Evolutionary conservation across 2,797 vertebrate genomes (phyloP), one percentile per base, ranked within the genome.

Genomic region (Leuciscus waleckii): DNA sequence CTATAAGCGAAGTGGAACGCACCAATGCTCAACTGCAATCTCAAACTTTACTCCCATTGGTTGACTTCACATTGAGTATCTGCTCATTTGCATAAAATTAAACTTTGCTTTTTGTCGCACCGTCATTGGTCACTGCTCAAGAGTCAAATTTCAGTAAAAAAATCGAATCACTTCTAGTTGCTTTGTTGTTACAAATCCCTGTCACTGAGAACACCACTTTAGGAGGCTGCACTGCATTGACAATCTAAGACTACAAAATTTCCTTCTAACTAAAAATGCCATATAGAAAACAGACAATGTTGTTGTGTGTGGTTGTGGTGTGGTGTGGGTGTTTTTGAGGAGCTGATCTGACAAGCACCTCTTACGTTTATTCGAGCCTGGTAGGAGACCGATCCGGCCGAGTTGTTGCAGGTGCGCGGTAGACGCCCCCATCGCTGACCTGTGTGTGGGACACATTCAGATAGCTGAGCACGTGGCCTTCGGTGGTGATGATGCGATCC

Each of bases 311-410:
- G 21, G 91, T 96, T 69, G 65, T 71, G 3, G 49, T 81, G 61
- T 85, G 77, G 61, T 84, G 71, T 65, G 39, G 78, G 95, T 83
- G 75, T 75, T 68, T 94, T 88, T 90, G 81, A 99, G 97, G 97
- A 99, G 97, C 96, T 98, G 97, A 99, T 98, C 97, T 98, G 98
- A 99, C 98, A 99, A 99, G 98, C 98, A 99, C 98, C 98, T 99
- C 98, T 99, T 99, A 99, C 98, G 98, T 99, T 99, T 99, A 99
- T 99, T 98, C 98, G 98, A 98, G 98, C 98, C 98, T 99, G 98
- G 97, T 99, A 99, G 93, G 96, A 96, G 96, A 98, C 96, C 93
- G 97, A 96, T 95, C 98, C 98, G 10, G 98, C 98, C 56, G 98
- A 99, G 94, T 99, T 99, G 96, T 98, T 98, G 95, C 97, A 98